Base-by-base conservation (phyloP, 2,113 vertebrate genomes). In the Marmota flaviventris region DNA sequence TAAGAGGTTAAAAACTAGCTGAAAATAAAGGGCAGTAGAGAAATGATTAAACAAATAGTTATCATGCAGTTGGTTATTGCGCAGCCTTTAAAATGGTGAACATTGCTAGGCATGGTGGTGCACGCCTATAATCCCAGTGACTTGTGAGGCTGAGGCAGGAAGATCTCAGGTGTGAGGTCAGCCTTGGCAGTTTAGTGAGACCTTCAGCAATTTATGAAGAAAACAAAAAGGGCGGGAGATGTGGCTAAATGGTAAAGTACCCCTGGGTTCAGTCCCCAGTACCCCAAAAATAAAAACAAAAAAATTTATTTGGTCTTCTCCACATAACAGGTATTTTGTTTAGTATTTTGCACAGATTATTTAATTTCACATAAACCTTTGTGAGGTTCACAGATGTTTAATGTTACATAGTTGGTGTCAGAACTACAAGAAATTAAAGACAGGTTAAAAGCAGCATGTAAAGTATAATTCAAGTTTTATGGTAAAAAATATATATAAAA, bases 321-420 rank as follows among this genome's bases (percentile, higher is more conserved):
- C 45, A 5, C 29, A 34, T 93, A 56, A 42, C 27, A 56, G 61
- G 24, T 18, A 89, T 85, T 86, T 95, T 79, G 53, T 42, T 85
- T 85, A 83, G 17, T 82, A 51, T 81, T 94, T 96, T 92, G 58
- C 39, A 22, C 0, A 34, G 39, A 45, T 93, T 88, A 83, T 77
- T 94, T 89, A 37, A 73, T 82, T 27, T 91, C 72, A 70, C 2
- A 9, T 92, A 48, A 85, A 51, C 51, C 51, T 51, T 51, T 51
- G 51, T 42, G 42, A 88, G 32, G 34, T 24, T 67, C 65, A 76
- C 5, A 83, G 75, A 75, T 84, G 51, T 22, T 34, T 58, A n/a
- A 37, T 75, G 16, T 29, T 77, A 63, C 17, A 32, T 42, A 37
- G 29, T 29, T 32, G 45, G 73, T 84, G 56, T 88, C 72, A 81